phyloP scores from a whole-genome alignment of 1,140 invertebrate species.

The Heliconius nattereri region DNA sequence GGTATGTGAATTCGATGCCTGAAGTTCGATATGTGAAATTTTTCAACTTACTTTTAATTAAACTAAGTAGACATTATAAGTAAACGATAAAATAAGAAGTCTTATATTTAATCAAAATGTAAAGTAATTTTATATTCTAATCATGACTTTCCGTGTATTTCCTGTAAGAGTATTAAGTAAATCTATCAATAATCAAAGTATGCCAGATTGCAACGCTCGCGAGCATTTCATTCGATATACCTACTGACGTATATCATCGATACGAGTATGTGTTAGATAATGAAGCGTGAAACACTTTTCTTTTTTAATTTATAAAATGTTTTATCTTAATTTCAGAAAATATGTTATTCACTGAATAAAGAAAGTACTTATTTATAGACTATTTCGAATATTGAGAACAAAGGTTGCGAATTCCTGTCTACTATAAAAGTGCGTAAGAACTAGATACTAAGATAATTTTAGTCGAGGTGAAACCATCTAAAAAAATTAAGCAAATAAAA shows the following conservation, averaged over 20 bases:
- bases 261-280: background rate
- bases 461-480: too few species aligned
- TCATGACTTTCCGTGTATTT: background rate
- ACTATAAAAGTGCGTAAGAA: too few species aligned
- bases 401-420: too few species aligned
- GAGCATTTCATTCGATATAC: slow-evolving; percentile 12
- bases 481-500: too few species aligned
- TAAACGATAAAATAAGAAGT: background rate
- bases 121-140: background rate
- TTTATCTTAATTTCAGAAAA: too few species aligned
- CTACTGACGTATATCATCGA: background rate
- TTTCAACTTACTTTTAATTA: too few species aligned
- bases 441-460: too few species aligned
- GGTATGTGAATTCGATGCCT: background rate
- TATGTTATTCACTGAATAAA: too few species aligned
- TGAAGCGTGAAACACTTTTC: background rate
- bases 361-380: too few species aligned
- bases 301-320: background rate
- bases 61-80: background rate
- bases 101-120: background rate
- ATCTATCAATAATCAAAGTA: slow-evolving; percentile 2
- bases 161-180: slow-evolving; percentile 5
- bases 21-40: too few species aligned
- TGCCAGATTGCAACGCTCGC: background rate
- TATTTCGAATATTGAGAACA: too few species aligned